Conservation (phyloP, 2,888 invertebrate genomes). For the Tipula lateralis region DNA sequence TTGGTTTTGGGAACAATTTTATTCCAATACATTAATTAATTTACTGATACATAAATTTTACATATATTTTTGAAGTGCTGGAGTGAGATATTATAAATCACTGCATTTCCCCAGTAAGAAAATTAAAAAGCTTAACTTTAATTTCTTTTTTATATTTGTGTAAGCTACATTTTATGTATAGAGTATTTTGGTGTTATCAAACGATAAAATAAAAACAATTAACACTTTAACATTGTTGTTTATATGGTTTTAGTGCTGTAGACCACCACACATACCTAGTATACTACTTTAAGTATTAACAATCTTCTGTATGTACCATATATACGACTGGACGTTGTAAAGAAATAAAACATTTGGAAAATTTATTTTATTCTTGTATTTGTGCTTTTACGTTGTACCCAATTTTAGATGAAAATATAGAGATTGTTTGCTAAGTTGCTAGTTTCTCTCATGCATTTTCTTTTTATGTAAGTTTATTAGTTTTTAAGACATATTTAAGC, state of each 20-base stretch:
- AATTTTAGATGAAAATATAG: neutral
- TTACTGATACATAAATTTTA: neutral
- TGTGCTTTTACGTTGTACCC: neutral
- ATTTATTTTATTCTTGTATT: neutral
- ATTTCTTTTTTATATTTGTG: neutral
- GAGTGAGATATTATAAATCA: neutral
- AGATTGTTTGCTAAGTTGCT: neutral
- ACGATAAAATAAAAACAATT: neutral
- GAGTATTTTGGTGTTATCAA: neutral
- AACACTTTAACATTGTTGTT: constrained; percentile 1
- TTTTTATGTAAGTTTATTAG: neutral
- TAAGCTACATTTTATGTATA: neutral
- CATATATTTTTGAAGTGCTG: neutral
- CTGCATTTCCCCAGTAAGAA: neutral
- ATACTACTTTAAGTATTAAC: neutral
- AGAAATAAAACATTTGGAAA: neutral
- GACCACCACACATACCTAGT: no score
- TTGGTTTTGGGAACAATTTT: neutral
- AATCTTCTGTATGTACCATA: no score
- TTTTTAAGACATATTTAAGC: constrained; percentile 19
- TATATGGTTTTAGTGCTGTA: neutral
- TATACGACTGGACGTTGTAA: neutral
- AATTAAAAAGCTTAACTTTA: neutral
- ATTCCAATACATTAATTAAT: neutral
- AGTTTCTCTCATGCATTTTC: neutral